Evolutionary conservation across 2,888 invertebrate genomes (phyloP).

Genomic region (Tyria jacobaeae): DNA sequence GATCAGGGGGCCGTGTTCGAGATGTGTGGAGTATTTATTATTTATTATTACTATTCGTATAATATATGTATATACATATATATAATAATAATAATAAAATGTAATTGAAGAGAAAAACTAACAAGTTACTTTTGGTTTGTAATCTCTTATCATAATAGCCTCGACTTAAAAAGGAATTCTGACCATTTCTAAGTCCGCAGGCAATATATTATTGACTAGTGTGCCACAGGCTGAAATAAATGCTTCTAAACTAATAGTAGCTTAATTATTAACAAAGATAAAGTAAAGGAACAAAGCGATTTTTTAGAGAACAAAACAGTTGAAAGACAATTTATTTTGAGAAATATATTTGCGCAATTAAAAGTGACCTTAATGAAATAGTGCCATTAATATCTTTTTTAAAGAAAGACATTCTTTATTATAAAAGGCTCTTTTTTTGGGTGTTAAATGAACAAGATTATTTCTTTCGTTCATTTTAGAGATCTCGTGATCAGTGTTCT

Average conservation of each 20-base stretch:
- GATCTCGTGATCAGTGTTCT: slow-evolving; percentile 19
- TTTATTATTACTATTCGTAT: too few relatives aligned
- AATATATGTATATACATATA: too few relatives aligned
- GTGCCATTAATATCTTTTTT: slow-evolving; percentile 56
- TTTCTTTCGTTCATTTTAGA: slow-evolving; percentile 40
- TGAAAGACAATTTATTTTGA: slow-evolving; percentile 34
- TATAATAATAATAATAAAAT: too few relatives aligned
- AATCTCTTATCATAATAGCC: too few relatives aligned
- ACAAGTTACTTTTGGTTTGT: too few relatives aligned
- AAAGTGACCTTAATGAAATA: slow-evolving; percentile 54
- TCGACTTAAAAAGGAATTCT: too few relatives aligned
- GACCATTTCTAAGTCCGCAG: too few relatives aligned
- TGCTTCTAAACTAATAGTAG: background rate
- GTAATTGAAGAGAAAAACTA: too few relatives aligned
- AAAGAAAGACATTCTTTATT: slow-evolving; percentile 33
- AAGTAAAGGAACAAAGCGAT: slow-evolving; percentile 22
- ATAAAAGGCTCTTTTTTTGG: slow-evolving; percentile 29
- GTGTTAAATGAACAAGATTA: slow-evolving; percentile 44
- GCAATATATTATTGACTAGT: too few relatives aligned
- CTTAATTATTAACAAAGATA: slow-evolving; percentile 7
- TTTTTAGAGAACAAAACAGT: slow-evolving; percentile 30
- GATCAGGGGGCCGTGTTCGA: too few relatives aligned
- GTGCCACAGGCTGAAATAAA: background rate
- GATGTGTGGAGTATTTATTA: too few relatives aligned
- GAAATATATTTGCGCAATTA: slow-evolving; percentile 52